Evolutionary conservation across 2,797 vertebrate species (phyloP).

Genomic region (Enteromius afrohamiltoni): DNA sequence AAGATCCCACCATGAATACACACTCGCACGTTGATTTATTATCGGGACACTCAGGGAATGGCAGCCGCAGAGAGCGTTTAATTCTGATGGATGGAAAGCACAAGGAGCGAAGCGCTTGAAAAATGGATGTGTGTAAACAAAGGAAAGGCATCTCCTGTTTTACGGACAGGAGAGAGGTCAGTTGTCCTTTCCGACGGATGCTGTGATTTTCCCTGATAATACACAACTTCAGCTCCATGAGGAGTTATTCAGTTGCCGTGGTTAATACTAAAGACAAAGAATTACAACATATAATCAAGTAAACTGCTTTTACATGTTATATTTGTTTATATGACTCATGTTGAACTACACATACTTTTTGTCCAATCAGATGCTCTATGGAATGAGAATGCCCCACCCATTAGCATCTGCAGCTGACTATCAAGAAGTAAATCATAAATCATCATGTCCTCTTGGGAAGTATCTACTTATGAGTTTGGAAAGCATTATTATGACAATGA

Average conservation of each 20-base stretch:
- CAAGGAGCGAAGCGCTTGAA: conserved; percentile 19
- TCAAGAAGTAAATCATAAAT: not conserved
- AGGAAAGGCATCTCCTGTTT: conserved; percentile 22
- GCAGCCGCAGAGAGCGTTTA: not conserved
- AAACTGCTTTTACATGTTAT: not conserved
- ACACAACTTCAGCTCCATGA: not conserved
- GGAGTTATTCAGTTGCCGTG: not conserved
- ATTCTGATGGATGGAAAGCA: conserved; percentile 37
- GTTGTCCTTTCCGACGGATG: not conserved
- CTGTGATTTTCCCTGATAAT: not conserved
- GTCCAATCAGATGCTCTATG: not conserved
- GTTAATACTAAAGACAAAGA: not conserved
- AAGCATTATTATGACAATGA: not conserved
- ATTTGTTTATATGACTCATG: not conserved
- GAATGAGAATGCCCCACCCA: not conserved
- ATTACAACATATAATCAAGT: not conserved
- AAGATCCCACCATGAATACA: conserved; percentile 47
- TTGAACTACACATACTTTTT: not conserved
- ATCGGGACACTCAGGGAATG: conserved; percentile 33
- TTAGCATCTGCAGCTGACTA: not conserved
- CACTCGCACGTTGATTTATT: conserved; percentile 37
- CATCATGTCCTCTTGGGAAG: not conserved
- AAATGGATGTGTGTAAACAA: conserved; percentile 19
- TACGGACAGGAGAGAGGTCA: conserved; percentile 21
- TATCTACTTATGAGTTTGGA: not conserved